Percentiles rank a stretch among this genome's conserved stretches.
Conservation (phyloP, 2,113 vertebrate species). For the Bostrychus sinensis region DNA sequence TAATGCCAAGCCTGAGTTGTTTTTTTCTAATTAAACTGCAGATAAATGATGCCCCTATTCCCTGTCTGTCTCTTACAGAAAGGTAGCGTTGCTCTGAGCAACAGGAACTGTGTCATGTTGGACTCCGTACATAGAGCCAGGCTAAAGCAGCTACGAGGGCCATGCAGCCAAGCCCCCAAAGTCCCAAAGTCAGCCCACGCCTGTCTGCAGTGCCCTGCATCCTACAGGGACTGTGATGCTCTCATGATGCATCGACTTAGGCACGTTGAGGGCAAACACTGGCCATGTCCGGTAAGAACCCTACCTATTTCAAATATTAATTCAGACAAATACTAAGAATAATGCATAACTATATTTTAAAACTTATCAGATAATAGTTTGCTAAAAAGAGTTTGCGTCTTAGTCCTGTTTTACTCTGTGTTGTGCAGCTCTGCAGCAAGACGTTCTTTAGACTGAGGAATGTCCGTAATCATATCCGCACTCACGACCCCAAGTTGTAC, state of each 20-base stretch:
- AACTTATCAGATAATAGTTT: no score
- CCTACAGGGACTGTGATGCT: constrained; percentile 79
- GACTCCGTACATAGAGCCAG: constrained; percentile 69
- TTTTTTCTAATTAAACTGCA: background rate
- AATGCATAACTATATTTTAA: no score
- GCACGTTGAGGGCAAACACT: constrained; percentile 83
- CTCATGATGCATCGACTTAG: constrained; percentile 81
- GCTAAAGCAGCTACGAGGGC: constrained; percentile 71
- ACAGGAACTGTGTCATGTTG: constrained; percentile 52
- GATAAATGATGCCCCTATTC: background rate
- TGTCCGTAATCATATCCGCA: constrained; percentile 81
- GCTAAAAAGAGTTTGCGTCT: no score
- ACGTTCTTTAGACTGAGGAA: constrained; percentile 82
- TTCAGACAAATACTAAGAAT: background rate
- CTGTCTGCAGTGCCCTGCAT: constrained; percentile 74
- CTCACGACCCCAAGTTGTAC: constrained; percentile 82
- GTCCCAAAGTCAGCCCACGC: constrained; percentile 66
- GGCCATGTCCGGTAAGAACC: constrained; percentile 82
- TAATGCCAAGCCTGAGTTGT: background rate
- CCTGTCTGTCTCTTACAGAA: constrained; percentile 54
- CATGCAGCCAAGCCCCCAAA: constrained; percentile 69
- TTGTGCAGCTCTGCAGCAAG: constrained; percentile 81
- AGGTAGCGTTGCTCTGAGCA: constrained; percentile 48
- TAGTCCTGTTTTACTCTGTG: constrained; percentile 1
- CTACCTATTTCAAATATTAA: background rate